Conservation (phyloP, 2,888 invertebrate genomes). For the Folsomia candida region DNA sequence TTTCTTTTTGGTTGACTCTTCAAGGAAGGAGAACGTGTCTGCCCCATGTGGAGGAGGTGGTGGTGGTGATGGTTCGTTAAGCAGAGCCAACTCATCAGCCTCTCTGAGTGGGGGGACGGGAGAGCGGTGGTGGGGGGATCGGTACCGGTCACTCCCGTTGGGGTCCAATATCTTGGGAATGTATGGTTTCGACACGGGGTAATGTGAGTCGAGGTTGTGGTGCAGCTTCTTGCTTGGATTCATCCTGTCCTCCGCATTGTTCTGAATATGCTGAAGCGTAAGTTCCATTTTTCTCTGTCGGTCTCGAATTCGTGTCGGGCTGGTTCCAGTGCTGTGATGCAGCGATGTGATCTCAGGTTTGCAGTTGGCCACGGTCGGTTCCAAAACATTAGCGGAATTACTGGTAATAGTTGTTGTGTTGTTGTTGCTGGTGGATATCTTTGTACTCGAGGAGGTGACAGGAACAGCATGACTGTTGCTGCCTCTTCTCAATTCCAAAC, state of each 20-base stretch:
- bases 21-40: slow-evolving; percentile 19
- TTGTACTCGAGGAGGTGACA: background rate
- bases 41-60: no score
- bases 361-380: no score
- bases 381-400: background rate
- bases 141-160: background rate
- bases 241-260: slow-evolving; percentile 8
- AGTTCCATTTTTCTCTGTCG: slow-evolving; percentile 13
- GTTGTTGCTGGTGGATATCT: background rate
- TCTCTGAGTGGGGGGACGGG: slow-evolving; percentile 1
- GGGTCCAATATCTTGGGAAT: background rate
- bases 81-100: background rate
- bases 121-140: slow-evolving; percentile 13
- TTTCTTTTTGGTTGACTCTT: no score
- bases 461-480: no score
- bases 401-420: background rate
- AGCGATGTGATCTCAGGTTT: no score
- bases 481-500: no score
- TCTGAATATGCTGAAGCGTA: slow-evolving; percentile 11
- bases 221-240: background rate
- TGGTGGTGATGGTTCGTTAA: slow-evolving; percentile 6
- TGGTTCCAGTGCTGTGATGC: no score
- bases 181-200: background rate
- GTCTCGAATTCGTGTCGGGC: slow-evolving; percentile 12
- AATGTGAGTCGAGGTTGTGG: slow-evolving; percentile 5